These are phyloP conservation scores for Phymastichus coffea DNA, from an alignment of 1,140 invertebrate genomes.

Conservation along the genomic window DNA sequence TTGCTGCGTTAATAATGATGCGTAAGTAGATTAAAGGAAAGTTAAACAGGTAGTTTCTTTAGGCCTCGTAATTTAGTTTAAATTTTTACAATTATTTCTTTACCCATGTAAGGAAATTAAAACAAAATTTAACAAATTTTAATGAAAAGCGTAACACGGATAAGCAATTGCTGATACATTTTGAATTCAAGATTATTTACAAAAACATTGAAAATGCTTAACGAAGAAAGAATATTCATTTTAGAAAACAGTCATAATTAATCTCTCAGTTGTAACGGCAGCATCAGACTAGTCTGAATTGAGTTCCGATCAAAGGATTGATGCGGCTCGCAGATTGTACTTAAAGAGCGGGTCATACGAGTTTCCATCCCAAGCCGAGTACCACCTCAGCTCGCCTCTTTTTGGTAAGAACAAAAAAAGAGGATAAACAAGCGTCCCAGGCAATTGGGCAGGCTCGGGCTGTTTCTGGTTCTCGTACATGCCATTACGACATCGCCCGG, in stretches of 20 bases:
- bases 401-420: constrained; percentile 16
- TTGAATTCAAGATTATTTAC: too few relatives aligned
- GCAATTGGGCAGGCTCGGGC: constrained; percentile 40
- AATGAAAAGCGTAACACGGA: too few relatives aligned
- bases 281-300: constrained; percentile 58
- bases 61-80: too few relatives aligned
- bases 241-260: too few relatives aligned
- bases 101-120: too few relatives aligned
- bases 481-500: constrained; percentile 47
- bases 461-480: constrained; percentile 55
- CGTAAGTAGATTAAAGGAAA: too few relatives aligned
- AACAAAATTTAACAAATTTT: too few relatives aligned
- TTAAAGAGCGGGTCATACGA: constrained; percentile 51
- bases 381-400: constrained; percentile 42
- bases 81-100: too few relatives aligned
- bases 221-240: too few relatives aligned
- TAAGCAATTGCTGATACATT: too few relatives aligned
- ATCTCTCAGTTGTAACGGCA: constrained; percentile 49
- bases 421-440: constrained; percentile 40
- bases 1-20: neutral
- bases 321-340: constrained; percentile 53
- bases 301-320: constrained; percentile 43
- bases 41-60: too few relatives aligned
- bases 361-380: constrained; percentile 47
- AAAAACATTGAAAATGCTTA: too few relatives aligned